A percentile compares a stretch with the other conserved stretches of the same genome.
Evolutionary conservation across 2,113 vertebrate genomes (phyloP).

Genomic region (Elaphurus davidianus): DNA sequence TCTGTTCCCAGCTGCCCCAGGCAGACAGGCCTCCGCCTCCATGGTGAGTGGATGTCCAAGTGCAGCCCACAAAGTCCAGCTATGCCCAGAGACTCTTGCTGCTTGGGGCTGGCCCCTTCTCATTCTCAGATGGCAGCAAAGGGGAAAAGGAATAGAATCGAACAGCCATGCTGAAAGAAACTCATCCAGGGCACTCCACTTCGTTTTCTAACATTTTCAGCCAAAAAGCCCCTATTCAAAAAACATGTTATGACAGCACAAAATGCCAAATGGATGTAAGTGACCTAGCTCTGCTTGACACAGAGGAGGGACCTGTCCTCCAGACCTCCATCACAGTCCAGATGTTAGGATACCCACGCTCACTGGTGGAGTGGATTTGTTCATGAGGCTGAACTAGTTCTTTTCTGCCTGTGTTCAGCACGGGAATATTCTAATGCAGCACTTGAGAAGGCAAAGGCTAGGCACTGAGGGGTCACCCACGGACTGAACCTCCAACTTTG

Average conservation of each 20-base stretch:
- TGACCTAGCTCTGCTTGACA: not conserved
- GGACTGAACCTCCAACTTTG: not conserved
- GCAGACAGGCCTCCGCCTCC: not conserved
- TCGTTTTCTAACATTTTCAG: not conserved
- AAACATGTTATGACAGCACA: not conserved
- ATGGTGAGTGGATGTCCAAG: not conserved
- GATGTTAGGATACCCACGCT: rapidly evolving
- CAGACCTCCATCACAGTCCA: rapidly evolving
- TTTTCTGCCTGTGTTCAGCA: not conserved
- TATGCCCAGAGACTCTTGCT: too few relatives aligned
- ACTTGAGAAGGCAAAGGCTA: too few relatives aligned
- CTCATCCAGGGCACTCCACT: too few relatives aligned
- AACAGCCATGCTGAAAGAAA: rapidly evolving
- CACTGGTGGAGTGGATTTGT: not conserved
- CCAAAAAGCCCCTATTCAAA: not conserved
- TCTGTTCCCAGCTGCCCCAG: not conserved
- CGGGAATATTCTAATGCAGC: not conserved
- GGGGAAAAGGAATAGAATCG: not conserved
- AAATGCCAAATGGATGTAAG: not conserved
- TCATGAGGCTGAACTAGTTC: not conserved
- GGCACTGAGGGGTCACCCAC: not conserved
- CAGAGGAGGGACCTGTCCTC: not conserved
- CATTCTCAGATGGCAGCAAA: not conserved
- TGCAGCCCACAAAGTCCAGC: not conserved
- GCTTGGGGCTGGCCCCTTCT: not conserved